Evolutionary conservation across 1,140 invertebrate species (phyloP).

Genomic region (Paraescarpia echinospica): DNA sequence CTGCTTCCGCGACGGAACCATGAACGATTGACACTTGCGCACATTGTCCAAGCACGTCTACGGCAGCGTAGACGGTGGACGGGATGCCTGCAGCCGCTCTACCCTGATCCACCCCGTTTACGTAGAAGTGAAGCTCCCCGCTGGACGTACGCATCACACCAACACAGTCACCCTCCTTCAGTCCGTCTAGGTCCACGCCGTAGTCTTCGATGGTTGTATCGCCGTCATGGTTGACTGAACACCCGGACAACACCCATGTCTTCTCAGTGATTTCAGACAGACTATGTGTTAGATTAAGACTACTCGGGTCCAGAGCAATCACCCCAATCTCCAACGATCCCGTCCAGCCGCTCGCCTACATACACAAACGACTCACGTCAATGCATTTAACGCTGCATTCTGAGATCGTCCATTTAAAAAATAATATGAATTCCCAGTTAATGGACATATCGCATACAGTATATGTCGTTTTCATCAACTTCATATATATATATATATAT

Average conservation of each 20-base stretch:
- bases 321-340: slow-evolving; percentile 91
- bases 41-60: slow-evolving; percentile 69
- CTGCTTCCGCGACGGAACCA: slow-evolving; percentile 54
- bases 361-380: background rate
- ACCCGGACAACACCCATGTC: slow-evolving; percentile 88
- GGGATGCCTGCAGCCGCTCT: slow-evolving; percentile 50
- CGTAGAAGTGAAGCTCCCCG: slow-evolving; percentile 54
- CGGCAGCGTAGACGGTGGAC: slow-evolving; percentile 53
- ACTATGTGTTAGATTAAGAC: slow-evolving; percentile 77
- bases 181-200: slow-evolving; percentile 63
- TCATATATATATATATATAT: too few relatives aligned
- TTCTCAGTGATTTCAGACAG: slow-evolving; percentile 80
- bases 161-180: slow-evolving; percentile 54
- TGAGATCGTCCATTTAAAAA: too few relatives aligned
- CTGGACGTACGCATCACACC: slow-evolving; percentile 52
- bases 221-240: slow-evolving; percentile 81
- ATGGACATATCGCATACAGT: too few relatives aligned
- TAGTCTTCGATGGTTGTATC: slow-evolving; percentile 76
- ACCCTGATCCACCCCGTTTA: slow-evolving; percentile 56
- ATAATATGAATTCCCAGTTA: too few relatives aligned
- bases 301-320: slow-evolving; percentile 82
- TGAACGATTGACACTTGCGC: slow-evolving; percentile 87
- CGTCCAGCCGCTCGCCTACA: slow-evolving; percentile 69
- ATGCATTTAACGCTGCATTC: too few relatives aligned
- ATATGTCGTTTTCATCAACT: too few relatives aligned